phyloP scores from a whole-genome alignment of 2,797 vertebrate species.

The Coreius guichenoti region DNA sequence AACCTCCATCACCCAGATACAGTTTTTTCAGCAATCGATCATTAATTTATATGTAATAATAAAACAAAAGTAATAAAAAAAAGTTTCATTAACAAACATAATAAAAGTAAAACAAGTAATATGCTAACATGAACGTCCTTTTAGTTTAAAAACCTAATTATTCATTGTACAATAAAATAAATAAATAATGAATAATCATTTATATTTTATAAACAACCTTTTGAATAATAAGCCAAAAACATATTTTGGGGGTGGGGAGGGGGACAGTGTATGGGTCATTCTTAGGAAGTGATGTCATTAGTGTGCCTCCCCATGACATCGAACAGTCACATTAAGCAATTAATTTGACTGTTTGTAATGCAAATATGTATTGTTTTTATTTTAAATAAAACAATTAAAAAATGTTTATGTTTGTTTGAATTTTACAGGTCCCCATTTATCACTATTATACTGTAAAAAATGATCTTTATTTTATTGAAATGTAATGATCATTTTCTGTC shows the following conservation, averaged over 20 bases:
- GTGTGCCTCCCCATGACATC: not conserved
- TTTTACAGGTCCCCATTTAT: not conserved
- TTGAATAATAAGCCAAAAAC: not conserved
- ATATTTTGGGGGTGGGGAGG: not conserved
- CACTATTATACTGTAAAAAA: not conserved
- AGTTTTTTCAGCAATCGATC: not conserved
- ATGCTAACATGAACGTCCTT: not conserved
- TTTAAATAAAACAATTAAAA: not conserved
- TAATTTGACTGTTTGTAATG: not conserved
- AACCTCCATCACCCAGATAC: conserved; percentile 19
- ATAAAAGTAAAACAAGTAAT: not conserved
- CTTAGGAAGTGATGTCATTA: conserved; percentile 1
- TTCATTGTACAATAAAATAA: not conserved
- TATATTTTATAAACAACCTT: not conserved
- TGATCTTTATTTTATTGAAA: not conserved
- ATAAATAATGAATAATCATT: conserved; percentile 1
- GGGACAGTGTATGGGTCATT: not conserved
- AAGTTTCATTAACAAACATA: not conserved
- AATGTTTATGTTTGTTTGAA: not conserved
- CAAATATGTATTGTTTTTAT: not conserved
- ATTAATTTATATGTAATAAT: not conserved
- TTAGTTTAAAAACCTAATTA: not conserved
- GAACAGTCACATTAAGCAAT: not conserved
- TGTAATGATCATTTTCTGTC: not conserved
- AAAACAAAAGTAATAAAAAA: not conserved